phyloP scores from a whole-genome alignment of 2,113 vertebrate genomes.

The Tursiops truncatus region DNA sequence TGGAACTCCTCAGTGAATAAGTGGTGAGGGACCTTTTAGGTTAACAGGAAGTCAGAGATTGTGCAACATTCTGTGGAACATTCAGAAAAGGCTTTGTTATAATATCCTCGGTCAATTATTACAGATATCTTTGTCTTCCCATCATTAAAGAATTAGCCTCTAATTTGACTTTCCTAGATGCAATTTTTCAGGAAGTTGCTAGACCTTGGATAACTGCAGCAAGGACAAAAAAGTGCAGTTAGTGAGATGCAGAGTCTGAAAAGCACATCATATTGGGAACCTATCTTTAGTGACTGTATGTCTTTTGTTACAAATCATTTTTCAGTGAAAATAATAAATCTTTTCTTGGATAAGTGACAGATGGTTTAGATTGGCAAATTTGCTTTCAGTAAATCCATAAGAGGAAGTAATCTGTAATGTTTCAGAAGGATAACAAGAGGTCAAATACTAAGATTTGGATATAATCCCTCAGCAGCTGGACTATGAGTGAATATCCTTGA shows the following conservation, averaged over 20 bases:
- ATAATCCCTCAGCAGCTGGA: slow-evolving; percentile 5
- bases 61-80: neutral
- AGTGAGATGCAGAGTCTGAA: neutral
- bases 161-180: neutral
- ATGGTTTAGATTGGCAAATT: slow-evolving; percentile 27
- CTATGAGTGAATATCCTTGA: neutral
- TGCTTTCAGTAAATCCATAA: neutral
- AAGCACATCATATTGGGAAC: neutral
- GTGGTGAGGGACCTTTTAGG: neutral
- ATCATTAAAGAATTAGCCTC: neutral
- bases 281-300: neutral
- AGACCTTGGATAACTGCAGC: neutral
- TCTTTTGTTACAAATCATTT: neutral
- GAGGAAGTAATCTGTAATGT: neutral
- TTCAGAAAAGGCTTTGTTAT: neutral
- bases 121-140: neutral
- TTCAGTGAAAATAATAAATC: slow-evolving; percentile 19
- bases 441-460: slow-evolving; percentile 30
- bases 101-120: neutral
- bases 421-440: neutral
- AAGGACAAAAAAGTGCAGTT: neutral
- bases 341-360: slow-evolving; percentile 34
- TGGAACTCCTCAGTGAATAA: neutral
- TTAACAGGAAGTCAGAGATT: neutral
- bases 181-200: neutral